phyloP scores from a whole-genome alignment of 1,140 invertebrate genomes.

The Cydia amplana region DNA sequence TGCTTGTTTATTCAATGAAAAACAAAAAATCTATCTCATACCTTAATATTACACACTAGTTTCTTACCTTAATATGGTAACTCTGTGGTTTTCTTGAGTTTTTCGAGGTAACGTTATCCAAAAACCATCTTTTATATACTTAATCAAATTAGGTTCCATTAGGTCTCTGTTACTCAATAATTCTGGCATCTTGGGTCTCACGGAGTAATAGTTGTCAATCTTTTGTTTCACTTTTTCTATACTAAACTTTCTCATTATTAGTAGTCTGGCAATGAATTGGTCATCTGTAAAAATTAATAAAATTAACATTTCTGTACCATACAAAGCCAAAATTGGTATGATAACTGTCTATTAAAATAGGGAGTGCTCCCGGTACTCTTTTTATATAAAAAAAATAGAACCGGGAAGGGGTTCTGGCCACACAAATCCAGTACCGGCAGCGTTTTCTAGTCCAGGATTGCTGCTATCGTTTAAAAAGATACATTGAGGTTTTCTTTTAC shows the following conservation, averaged over 20 bases:
- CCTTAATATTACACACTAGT: background rate
- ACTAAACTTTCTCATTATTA: conserved; percentile 35
- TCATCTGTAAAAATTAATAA: conserved; percentile 32
- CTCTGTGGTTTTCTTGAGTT: conserved; percentile 35
- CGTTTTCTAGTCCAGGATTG: too few species aligned
- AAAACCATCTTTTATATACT: conserved; percentile 34
- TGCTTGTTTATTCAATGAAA: background rate
- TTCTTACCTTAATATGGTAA: conserved; percentile 36
- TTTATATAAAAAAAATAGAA: too few species aligned
- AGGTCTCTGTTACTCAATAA: conserved; percentile 35
- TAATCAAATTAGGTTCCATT: background rate
- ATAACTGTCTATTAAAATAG: too few species aligned
- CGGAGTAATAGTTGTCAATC: conserved; percentile 36
- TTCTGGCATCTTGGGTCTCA: conserved; percentile 35
- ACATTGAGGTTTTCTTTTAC: too few species aligned
- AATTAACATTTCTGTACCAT: background rate
- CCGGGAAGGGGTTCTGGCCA: too few species aligned
- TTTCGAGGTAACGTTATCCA: conserved; percentile 35
- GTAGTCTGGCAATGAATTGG: conserved; percentile 32
- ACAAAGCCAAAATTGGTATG: too few species aligned
- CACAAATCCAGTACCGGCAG: too few species aligned
- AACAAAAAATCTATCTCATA: background rate
- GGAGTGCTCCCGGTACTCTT: too few species aligned
- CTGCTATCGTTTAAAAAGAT: too few species aligned
- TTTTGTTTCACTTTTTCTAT: conserved; percentile 38